Conservation (phyloP, 1,140 invertebrate species). For the Cyphomyrmex costatus region DNA sequence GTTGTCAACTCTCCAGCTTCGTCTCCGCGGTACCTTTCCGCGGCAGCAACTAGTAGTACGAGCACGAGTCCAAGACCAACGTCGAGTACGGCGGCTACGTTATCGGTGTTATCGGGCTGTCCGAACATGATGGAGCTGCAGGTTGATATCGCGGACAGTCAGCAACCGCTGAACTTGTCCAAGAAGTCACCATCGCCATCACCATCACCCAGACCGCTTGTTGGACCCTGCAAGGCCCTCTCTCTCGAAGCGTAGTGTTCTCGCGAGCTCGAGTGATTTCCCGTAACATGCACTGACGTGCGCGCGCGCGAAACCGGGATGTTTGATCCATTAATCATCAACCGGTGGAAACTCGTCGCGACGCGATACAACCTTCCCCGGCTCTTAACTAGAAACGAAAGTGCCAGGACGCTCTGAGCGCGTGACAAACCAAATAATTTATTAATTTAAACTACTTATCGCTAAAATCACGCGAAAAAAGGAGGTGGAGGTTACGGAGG, state of each 20-base stretch:
- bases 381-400: conserved; percentile 70
- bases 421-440: conserved; percentile 90
- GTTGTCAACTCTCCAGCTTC: conserved; percentile 82
- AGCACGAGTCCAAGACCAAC: conserved; percentile 84
- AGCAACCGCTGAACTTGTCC: conserved; percentile 94
- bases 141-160: conserved; percentile 93
- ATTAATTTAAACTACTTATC: conserved; percentile 86
- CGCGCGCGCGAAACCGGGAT: conserved; percentile 19
- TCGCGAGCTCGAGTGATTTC: conserved; percentile 49
- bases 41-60: conserved; percentile 83
- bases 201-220: conserved; percentile 89
- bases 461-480: conserved; percentile 69
- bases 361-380: conserved; percentile 48
- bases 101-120: conserved; percentile 80
- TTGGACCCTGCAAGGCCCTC: conserved; percentile 86
- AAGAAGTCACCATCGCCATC: conserved; percentile 95
- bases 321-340: conserved; percentile 24
- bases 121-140: conserved; percentile 91
- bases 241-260: conserved; percentile 88
- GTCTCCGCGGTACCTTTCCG: conserved; percentile 83
- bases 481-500: conserved; percentile 46
- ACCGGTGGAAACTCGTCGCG: conserved; percentile 39
- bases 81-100: conserved; percentile 83
- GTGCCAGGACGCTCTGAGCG: conserved; percentile 87
- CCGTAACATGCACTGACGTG: conserved; percentile 22